These are phyloP conservation scores for Clarias magur DNA, from an alignment of 2,113 vertebrate species.

Conservation along the genomic window DNA sequence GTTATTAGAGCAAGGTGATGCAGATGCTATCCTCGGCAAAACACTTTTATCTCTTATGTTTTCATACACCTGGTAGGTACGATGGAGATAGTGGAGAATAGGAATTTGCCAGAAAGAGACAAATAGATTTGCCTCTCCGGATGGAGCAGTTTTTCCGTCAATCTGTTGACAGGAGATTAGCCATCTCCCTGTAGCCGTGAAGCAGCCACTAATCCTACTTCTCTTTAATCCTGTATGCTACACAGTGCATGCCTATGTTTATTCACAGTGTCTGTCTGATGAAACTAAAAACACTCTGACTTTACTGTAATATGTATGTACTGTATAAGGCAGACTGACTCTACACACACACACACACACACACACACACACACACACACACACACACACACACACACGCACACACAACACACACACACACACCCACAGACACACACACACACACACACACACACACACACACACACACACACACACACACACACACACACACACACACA, in stretches of 20 bases:
- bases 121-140: slow-evolving; percentile 42
- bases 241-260: slow-evolving; percentile 51
- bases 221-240: slow-evolving; percentile 52
- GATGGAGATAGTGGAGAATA: slow-evolving; percentile 14
- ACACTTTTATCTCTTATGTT: not conserved
- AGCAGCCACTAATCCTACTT: slow-evolving; percentile 54
- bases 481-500: too few species aligned
- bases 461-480: too few species aligned
- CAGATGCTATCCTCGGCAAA: not conserved
- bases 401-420: too few species aligned
- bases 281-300: slow-evolving; percentile 32
- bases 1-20: not conserved
- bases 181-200: slow-evolving; percentile 58
- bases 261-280: slow-evolving; percentile 33
- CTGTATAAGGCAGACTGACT: too few species aligned
- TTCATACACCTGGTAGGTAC: not conserved
- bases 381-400: too few species aligned
- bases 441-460: too few species aligned
- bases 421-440: too few species aligned
- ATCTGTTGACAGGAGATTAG: slow-evolving; percentile 57
- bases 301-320: not conserved
- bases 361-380: too few species aligned
- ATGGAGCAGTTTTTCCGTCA: slow-evolving; percentile 48
- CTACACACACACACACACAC: too few species aligned
- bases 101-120: slow-evolving; percentile 40